A percentile compares a stretch with the other conserved stretches of the same genome.
phyloP scores from a whole-genome alignment of 2,888 invertebrate genomes.

The Ochropleura leucogaster region DNA sequence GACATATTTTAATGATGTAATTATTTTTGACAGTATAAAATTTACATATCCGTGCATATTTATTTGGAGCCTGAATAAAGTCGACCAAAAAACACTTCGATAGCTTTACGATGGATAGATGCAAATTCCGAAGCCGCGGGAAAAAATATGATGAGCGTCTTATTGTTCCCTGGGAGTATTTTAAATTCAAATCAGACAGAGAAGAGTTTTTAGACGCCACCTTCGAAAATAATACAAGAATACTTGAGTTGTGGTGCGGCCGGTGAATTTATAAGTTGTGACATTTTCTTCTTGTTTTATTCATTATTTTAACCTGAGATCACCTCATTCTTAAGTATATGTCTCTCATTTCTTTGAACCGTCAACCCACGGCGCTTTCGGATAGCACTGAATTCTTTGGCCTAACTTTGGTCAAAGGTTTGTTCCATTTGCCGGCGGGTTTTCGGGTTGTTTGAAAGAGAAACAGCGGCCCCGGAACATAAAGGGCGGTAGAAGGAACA shows the following conservation, averaged over 20 bases:
- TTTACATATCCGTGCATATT: conserved; percentile 37
- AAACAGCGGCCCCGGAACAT: too few relatives aligned
- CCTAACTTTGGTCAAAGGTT: not conserved
- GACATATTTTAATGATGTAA: conserved; percentile 21
- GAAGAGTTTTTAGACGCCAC: conserved; percentile 72
- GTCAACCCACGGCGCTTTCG: not conserved
- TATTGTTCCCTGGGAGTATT: conserved; percentile 79
- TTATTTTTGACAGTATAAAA: conserved; percentile 16
- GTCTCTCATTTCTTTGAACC: not conserved
- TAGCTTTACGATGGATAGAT: conserved; percentile 75
- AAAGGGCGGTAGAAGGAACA: too few relatives aligned
- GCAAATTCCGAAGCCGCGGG: conserved; percentile 67
- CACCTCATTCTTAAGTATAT: not conserved
- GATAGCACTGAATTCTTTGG: not conserved
- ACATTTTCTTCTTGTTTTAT: conserved; percentile 17
- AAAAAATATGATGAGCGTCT: conserved; percentile 75
- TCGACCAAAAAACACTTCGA: conserved; percentile 67
- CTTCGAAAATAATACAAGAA: conserved; percentile 72
- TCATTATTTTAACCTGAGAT: conserved; percentile 1
- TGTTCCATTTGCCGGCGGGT: not conserved
- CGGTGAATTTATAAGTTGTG: conserved; percentile 49
- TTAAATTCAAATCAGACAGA: conserved; percentile 81
- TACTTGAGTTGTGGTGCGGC: conserved; percentile 43
- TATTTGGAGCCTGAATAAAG: conserved; percentile 51
- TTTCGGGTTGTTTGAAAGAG: too few relatives aligned